Base-by-base conservation (phyloP, 2,113 vertebrate species). In the Hippocampus barbouri region DNA sequence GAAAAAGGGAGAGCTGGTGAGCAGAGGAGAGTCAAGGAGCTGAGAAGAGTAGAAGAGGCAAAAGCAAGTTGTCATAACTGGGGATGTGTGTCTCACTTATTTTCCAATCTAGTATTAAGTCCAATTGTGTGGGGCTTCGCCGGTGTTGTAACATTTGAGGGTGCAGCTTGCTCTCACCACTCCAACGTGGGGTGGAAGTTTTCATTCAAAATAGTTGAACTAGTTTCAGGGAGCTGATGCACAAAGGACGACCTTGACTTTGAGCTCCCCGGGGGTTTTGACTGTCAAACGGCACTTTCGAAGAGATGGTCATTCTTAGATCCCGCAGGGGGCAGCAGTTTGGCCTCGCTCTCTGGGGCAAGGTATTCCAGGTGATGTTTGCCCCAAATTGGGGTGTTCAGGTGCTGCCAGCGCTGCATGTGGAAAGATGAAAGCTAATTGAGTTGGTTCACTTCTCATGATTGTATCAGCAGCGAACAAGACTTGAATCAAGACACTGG, bases 331-430 rank as follows among this genome's bases (percentile, higher is more conserved):
- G 95, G 94, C 89, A 96, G 92, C 86, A 96, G 92, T 79, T 96
- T 96, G 91, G 94, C 93, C 59, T 95, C 94, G 14, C 93, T 93
- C 84, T 98, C 96, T 0, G 94, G 95, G n/a, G 95, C 93, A 86
- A 96, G 91, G 91, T 97, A 98, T 81, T 98, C 95, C 90, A 98
- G 86, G 88, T 98, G 97, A 78, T 98, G 97, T 85, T 93, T 91
- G 63, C 96, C 96, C 97, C 95, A 98, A 60, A 98, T 89, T 0
- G 97, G 97, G 68, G 93, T 95, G 66, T 94, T 98, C 74, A 94
- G 92, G 85, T 94, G 93, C 86, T 95, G 94, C 96, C 97, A 98
- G 70, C 97, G 94, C 97, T 94, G 64, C 34, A 47, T 18, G 20
- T 23, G 23, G 43, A 47, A 64, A 64, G 18, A 57, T 60, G 21